phyloP scores from a whole-genome alignment of 2,888 invertebrate species.

The Melipona bicolor region DNA sequence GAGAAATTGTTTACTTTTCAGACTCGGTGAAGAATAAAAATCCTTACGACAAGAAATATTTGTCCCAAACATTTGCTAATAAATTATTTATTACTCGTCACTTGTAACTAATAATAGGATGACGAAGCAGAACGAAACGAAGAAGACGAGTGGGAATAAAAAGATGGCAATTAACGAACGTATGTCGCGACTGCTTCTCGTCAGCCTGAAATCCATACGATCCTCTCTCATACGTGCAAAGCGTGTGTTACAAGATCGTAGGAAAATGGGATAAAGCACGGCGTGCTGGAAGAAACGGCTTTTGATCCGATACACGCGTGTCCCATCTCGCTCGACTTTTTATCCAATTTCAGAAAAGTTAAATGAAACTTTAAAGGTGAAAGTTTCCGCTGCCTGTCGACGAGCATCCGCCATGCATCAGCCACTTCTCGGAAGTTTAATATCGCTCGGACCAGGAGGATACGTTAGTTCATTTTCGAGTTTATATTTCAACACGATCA shows the following conservation, averaged over 20 bases:
- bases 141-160: conserved; percentile 60
- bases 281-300: neutral
- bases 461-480: neutral
- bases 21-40: too few species aligned
- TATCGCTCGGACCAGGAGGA: neutral
- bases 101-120: too few species aligned
- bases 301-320: neutral
- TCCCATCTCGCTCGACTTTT: neutral
- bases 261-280: neutral
- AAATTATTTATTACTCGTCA: too few species aligned
- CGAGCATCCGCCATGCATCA: neutral
- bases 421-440: neutral
- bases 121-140: neutral
- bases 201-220: conserved; percentile 47
- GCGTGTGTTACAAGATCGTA: neutral
- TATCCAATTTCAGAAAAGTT: neutral
- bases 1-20: too few species aligned
- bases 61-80: too few species aligned
- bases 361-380: neutral
- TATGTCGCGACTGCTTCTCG: conserved; percentile 37
- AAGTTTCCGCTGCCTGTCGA: neutral
- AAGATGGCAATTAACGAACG: conserved; percentile 69
- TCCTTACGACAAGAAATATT: too few species aligned
- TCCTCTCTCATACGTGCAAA: neutral
- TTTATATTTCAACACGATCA: neutral